Conservation (phyloP, 2,888 invertebrate genomes). For the Caenorhabditis sp. region DNA sequence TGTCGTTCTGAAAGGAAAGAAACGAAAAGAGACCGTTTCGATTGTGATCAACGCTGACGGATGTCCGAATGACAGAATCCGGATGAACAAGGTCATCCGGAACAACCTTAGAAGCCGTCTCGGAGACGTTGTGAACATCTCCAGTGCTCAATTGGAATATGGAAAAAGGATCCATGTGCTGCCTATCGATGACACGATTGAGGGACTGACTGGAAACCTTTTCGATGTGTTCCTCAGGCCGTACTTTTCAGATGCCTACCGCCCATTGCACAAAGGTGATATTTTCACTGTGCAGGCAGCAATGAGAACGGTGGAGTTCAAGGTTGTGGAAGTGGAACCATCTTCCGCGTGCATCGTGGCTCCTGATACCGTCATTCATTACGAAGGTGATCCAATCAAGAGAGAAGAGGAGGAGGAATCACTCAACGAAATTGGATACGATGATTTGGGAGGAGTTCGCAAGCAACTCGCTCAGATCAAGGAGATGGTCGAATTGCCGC, state of each 20-base stretch:
- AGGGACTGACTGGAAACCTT: conserved; percentile 92
- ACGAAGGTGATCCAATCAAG: conserved; percentile 99
- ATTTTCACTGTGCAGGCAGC: conserved; percentile 97
- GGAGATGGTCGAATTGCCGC: conserved; percentile 99
- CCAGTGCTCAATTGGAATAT: conserved; percentile 88
- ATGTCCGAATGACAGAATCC: conserved; percentile 95
- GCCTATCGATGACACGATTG: conserved; percentile 98
- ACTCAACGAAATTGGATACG: conserved; percentile 97
- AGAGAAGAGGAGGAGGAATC: conserved; percentile 99
- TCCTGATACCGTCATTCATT: conserved; percentile 98
- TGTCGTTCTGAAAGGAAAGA: conserved; percentile 88
- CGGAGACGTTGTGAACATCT: conserved; percentile 89
- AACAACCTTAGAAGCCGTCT: conserved; percentile 96
- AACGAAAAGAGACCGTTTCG: conserved; percentile 95
- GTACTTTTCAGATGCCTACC: conserved; percentile 98
- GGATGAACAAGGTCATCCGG: conserved; percentile 93
- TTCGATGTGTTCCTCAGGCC: conserved; percentile 99
- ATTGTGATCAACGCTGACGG: conserved; percentile 96
- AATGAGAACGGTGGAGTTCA: conserved; percentile 99
- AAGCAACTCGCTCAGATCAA: conserved; percentile 99
- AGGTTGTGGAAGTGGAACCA: conserved; percentile 97
- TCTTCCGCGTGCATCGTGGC: conserved; percentile 98
- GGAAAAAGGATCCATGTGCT: conserved; percentile 97
- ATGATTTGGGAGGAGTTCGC: conserved; percentile 98
- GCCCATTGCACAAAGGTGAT: conserved; percentile 95